Evolutionary conservation across 2,113 vertebrate genomes (phyloP), one percentile per base, ranked within the genome.

Genomic region (Bubo scandiacus): DNA sequence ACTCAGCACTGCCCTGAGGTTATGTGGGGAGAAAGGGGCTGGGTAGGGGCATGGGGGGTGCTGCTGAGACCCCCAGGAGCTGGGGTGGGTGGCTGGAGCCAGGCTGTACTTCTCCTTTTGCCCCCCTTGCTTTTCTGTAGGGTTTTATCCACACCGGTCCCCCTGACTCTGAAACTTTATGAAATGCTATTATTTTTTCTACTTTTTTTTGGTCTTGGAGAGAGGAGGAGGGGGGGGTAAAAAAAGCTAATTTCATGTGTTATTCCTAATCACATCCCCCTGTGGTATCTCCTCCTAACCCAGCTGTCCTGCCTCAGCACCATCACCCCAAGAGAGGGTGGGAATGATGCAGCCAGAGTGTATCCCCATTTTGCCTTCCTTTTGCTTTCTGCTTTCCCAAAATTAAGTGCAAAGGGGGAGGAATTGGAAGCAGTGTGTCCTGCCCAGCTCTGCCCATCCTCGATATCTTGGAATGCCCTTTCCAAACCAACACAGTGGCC

Each of bases 121-220:
- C 12, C 45, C 43, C 29, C 17, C 11, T 20, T 21, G 29, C 34
- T 68, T 29, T 78, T 29, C 45, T 34, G 15, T 21, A 12, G 63
- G 21, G 30, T 77, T 75, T 86, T 32, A 15, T 14, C 58, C 16
- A 1, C 51, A 4, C 6, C 1, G 3, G 15, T 32, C 49, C 77
- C 14, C 2, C 10, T 1, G 16, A 5, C 0, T 8, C 62, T 25
- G 34, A 57, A 81, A 77, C 12, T 3, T 29, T 30, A 61, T 2
- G 2, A 63, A 43, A 67, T 0, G 0, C 14, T 32, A 0, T 10
- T 73, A 32, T 27, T 61, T 10, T 11, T 9, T 2, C 4, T 12
- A 47, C 45, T 18, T 47, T 19, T 47, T 45, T 2, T 61, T 68
- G 22, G 9, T 16, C 11, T 36, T 14, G 61, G 12, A 18, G 10